Base-by-base conservation (phyloP, 2,113 vertebrate species). In the Bathybates hornii region DNA sequence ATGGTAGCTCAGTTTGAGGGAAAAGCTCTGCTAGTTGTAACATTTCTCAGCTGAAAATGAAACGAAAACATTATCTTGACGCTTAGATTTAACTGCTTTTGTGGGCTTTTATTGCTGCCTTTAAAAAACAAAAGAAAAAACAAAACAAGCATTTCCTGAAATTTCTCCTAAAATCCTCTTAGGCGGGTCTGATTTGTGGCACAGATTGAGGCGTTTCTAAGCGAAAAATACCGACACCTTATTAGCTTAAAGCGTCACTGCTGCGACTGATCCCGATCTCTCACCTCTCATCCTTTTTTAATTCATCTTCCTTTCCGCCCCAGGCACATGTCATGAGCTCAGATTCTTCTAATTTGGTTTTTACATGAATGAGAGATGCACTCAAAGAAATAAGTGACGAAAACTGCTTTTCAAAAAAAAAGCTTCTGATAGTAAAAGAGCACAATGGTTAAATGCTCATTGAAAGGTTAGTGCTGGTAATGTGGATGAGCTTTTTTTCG, bases 401-500 rank as follows among this genome's bases (percentile, higher is more conserved):
- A 84, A 82, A 32, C 54, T 24, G 79, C 66, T 38, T 89, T 84
- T 73, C 21, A 66, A 66, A 86, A 53, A 84, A 19, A 84, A 82
- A 85, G 56, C 80, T 76, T 73, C 80, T 36, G 85, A 81, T 79
- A 78, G 73, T 66, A 83, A 88, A 80, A 84, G 71, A 92, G 89
- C 63, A 48, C 13, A 4, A 76, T n/a, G 36, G 80, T 83, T 81
- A 90, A 91, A 86, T 79, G 89, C 82, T 93, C 81, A 86, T 80
- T 84, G 53, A 88, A 86, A 78, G 83, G 34, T 91, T 89, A 89
- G 89, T 82, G 88, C 87, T 89, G 89, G 91, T 90, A 87, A 92
- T 90, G 82, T 73, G 38, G 87, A 91, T 92, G 93, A 93, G 66
- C 81, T 50, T 52, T 91, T 76, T 76, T 81, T 91, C 36, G 7